A percentile compares a stretch with the other conserved stretches of the same genome.
Evolutionary conservation across 2,888 invertebrate species (phyloP).

Genomic region (Metallyticus violacea): DNA sequence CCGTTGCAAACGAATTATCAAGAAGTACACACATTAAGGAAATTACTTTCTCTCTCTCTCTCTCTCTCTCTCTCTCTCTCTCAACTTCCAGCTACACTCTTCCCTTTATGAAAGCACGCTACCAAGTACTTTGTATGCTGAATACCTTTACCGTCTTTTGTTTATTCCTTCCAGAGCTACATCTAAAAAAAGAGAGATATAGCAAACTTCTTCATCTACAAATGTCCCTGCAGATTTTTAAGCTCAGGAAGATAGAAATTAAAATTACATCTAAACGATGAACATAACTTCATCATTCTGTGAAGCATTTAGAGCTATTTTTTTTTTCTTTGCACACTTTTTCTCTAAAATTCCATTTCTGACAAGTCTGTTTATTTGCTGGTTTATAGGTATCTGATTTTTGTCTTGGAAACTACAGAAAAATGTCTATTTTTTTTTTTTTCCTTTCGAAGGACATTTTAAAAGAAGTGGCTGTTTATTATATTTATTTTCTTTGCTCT

Average conservation of each 20-base stretch:
- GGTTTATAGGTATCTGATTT: no score
- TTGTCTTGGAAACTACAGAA: no score
- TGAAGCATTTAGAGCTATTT: no score
- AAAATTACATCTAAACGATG: not conserved
- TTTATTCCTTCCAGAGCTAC: not conserved
- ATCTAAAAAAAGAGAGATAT: not conserved
- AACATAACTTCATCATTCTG: not conserved
- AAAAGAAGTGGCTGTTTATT: no score
- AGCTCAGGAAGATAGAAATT: not conserved
- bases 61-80: not conserved
- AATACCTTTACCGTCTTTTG: not conserved
- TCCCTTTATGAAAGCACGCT: not conserved
- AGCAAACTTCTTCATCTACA: not conserved
- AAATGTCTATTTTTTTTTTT: no score
- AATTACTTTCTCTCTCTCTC: not conserved
- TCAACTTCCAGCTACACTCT: not conserved
- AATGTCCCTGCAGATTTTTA: not conserved
- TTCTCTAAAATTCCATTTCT: no score
- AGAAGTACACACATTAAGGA: not conserved
- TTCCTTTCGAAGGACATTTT: no score
- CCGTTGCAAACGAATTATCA: not conserved
- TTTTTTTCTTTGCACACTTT: not conserved
- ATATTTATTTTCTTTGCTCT: no score
- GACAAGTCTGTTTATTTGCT: no score
- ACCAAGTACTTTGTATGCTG: not conserved